Evolutionary conservation across 2,113 vertebrate genomes (phyloP).

Genomic region (Chunga burmeisteri): DNA sequence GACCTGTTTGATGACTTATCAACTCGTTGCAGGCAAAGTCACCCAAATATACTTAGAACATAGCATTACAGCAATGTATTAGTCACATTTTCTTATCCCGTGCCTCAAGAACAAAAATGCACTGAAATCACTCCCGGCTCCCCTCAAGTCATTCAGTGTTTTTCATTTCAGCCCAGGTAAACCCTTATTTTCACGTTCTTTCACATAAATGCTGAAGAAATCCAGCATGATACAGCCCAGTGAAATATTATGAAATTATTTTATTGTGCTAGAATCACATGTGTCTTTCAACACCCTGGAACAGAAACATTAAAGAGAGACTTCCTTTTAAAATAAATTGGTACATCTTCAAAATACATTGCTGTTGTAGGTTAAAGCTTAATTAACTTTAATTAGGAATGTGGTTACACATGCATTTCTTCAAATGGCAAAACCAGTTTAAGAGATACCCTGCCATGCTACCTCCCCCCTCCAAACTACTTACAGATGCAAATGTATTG

Average conservation of each 20-base stretch:
- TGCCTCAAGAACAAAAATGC: neutral
- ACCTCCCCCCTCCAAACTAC: neutral
- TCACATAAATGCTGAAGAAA: neutral
- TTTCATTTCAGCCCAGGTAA: neutral
- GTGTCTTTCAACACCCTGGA: neutral
- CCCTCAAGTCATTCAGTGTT: neutral
- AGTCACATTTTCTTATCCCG: neutral
- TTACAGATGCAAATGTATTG: neutral
- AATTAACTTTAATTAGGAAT: neutral
- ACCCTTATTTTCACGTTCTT: neutral
- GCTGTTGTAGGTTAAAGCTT: neutral
- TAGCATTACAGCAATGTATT: neutral
- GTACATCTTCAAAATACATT: neutral
- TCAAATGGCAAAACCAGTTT: neutral
- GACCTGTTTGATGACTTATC: neutral
- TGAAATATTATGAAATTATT: neutral
- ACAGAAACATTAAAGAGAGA: neutral
- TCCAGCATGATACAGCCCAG: neutral
- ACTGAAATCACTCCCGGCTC: neutral
- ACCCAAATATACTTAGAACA: neutral
- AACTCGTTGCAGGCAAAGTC: neutral
- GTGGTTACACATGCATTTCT: neutral
- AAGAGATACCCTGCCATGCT: neutral
- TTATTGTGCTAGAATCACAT: neutral
- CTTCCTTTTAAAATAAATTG: neutral